phyloP scores from a whole-genome alignment of 2,113 vertebrate species.

The Sinocyclocheilus rhinocerous region DNA sequence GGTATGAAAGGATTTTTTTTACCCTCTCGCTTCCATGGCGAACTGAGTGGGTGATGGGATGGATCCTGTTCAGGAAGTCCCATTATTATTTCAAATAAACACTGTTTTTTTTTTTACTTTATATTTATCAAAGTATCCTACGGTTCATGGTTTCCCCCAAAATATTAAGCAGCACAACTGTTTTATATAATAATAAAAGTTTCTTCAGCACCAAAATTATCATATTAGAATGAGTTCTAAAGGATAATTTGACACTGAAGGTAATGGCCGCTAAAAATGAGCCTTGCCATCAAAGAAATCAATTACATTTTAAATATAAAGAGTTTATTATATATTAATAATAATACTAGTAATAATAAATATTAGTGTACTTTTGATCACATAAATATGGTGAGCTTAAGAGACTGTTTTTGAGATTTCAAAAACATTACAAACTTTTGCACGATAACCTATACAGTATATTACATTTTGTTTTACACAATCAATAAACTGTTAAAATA shows the following conservation, averaged over 20 bases:
- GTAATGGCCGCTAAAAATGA: not conserved
- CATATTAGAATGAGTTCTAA: not conserved
- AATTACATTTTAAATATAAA: not conserved
- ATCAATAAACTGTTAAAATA: not conserved
- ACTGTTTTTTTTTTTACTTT: no score
- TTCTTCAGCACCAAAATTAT: not conserved
- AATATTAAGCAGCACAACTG: no score
- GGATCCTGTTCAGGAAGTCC: conserved; percentile 49
- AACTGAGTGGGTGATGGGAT: conserved; percentile 49
- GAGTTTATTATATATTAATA: not conserved
- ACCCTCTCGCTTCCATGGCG: conserved; percentile 22
- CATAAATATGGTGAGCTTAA: not conserved
- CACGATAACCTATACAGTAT: not conserved
- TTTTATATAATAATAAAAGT: no score
- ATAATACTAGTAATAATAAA: not conserved
- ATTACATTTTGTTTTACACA: not conserved
- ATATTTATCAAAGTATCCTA: no score
- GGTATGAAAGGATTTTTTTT: conserved; percentile 22
- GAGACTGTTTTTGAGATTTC: not conserved
- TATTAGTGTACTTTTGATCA: not conserved
- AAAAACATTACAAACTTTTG: not conserved
- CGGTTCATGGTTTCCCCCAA: no score
- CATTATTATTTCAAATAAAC: conserved; percentile 14
- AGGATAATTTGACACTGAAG: not conserved
- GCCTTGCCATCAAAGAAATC: not conserved